Conservation (phyloP, 1,140 invertebrate species). For the Drosophila biarmipes region DNA sequence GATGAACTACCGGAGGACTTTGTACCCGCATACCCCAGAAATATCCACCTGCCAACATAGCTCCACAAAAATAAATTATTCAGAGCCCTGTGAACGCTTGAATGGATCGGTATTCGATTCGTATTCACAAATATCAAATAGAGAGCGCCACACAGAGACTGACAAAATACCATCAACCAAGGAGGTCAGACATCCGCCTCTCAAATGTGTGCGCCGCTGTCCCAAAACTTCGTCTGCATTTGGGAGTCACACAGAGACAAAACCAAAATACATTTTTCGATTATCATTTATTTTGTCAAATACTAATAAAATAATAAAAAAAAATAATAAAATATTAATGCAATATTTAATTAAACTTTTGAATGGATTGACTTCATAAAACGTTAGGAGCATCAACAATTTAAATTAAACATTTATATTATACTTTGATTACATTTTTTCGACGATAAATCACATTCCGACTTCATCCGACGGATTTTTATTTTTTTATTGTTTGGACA, state of each 20-base stretch:
- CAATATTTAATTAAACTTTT: too few relatives aligned
- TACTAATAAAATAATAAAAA: too few relatives aligned
- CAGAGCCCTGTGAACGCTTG: conserved; percentile 47
- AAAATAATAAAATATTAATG: too few relatives aligned
- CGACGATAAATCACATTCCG: background rate
- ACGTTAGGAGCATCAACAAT: too few relatives aligned
- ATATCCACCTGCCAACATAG: background rate
- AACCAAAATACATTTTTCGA: background rate
- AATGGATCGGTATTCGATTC: conserved; percentile 34
- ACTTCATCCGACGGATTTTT: too few relatives aligned
- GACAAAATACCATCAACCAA: conserved; percentile 28
- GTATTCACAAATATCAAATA: conserved; percentile 24
- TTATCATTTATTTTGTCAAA: too few relatives aligned
- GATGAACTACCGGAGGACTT: conserved; percentile 33
- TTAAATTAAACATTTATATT: background rate
- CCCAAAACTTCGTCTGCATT: conserved; percentile 6
- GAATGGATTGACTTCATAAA: too few relatives aligned
- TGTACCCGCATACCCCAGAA: background rate
- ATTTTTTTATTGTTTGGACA: background rate
- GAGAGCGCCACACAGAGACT: conserved; percentile 1
- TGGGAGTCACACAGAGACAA: background rate
- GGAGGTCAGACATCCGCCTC: conserved; percentile 16
- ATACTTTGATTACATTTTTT: background rate
- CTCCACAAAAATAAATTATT: conserved; percentile 50
- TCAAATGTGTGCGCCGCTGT: conserved; percentile 30